A percentile compares a stretch with the other conserved stretches of the same genome.
phyloP scores from a whole-genome alignment of 2,888 invertebrate species.

The Arenicola marina region DNA sequence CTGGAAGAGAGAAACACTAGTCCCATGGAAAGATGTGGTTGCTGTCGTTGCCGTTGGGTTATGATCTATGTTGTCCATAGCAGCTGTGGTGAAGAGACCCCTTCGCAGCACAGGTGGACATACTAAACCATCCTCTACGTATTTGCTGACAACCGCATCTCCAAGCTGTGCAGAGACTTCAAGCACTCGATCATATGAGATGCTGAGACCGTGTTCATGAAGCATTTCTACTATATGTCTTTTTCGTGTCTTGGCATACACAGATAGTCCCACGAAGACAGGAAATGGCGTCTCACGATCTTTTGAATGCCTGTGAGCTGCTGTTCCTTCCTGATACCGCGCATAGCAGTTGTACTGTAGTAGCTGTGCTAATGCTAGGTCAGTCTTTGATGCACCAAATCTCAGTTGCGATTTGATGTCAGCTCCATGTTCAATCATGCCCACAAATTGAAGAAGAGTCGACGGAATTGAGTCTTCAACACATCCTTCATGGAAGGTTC shows the following conservation, averaged over 20 bases:
- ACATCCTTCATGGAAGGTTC: constrained; percentile 23
- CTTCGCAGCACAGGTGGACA: constrained; percentile 22
- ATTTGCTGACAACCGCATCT: constrained; percentile 19
- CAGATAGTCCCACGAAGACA: constrained; percentile 28
- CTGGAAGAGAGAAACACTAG: constrained; percentile 33
- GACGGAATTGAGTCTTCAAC: constrained; percentile 20
- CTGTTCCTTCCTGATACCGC: constrained; percentile 13
- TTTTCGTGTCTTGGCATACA: constrained; percentile 35
- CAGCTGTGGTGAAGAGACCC: constrained; percentile 34
- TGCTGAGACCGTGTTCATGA: constrained; percentile 30
- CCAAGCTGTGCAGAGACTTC: constrained; percentile 33
- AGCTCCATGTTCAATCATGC: constrained; percentile 18
- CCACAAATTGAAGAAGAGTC: constrained; percentile 20
- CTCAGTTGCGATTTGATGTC: constrained; percentile 26
- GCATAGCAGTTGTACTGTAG: constrained; percentile 22
- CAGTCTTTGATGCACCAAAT: constrained; percentile 17
- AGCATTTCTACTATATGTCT: constrained; percentile 26
- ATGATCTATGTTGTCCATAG: constrained; percentile 37
- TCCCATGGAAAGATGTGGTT: constrained; percentile 31
- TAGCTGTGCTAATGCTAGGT: constrained; percentile 24
- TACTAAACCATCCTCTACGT: constrained; percentile 18
- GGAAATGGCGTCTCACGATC: constrained; percentile 24
- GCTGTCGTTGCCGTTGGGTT: constrained; percentile 32
- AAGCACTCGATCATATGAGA: constrained; percentile 37
- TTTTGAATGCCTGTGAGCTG: constrained; percentile 13